These are phyloP conservation scores for Ctenodactylus gundi DNA, from an alignment of 2,113 vertebrate species.

Conservation along the genomic window DNA sequence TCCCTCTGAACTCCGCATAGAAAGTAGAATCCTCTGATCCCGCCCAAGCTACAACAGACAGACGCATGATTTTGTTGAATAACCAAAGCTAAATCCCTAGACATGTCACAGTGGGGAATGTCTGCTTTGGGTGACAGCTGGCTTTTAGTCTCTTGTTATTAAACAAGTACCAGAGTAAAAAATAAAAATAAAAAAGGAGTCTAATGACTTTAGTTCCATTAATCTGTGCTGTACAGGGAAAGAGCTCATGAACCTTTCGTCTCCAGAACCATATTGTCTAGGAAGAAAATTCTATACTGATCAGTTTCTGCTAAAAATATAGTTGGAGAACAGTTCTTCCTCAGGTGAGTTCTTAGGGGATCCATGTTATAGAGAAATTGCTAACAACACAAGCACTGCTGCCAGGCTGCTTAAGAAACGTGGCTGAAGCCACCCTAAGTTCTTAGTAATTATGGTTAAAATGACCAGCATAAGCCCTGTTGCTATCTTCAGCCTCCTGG, in stretches of 20 bases:
- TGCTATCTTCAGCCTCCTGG: not conserved
- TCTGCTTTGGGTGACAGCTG: not conserved
- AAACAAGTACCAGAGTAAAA: not conserved
- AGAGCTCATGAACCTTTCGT: not conserved
- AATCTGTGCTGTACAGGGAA: not conserved
- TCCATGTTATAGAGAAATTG: not conserved
- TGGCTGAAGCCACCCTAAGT: not conserved
- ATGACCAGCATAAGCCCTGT: not conserved
- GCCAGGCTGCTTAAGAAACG: not conserved
- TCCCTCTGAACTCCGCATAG: not conserved
- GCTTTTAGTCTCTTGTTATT: not conserved
- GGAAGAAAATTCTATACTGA: not conserved
- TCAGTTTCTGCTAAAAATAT: not conserved
- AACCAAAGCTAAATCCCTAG: not conserved
- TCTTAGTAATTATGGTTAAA: not conserved
- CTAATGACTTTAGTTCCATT: not conserved
- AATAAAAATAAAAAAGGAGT: too few relatives aligned
- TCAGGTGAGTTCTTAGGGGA: not conserved
- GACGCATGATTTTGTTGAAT: too few relatives aligned
- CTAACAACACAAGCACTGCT: not conserved
- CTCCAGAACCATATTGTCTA: not conserved
- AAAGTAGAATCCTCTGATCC: not conserved
- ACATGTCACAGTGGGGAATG: not conserved
- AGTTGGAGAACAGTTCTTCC: not conserved
- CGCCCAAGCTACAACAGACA: not conserved